phyloP scores from a whole-genome alignment of 2,113 vertebrate genomes.

The Brachyhypopomus gauderio region DNA sequence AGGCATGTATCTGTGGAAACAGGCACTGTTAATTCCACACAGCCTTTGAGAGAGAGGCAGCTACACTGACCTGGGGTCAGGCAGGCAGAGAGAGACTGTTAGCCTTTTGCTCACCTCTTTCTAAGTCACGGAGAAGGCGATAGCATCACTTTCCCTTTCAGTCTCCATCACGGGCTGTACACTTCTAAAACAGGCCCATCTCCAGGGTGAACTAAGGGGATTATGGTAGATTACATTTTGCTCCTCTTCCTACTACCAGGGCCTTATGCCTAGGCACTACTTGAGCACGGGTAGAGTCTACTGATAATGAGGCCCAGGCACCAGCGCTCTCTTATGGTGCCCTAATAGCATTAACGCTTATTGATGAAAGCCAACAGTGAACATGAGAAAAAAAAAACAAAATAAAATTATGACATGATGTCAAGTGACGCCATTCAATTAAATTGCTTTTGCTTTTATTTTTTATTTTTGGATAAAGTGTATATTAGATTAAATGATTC shows the following conservation, averaged over 20 bases:
- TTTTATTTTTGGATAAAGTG: neutral
- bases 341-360: neutral
- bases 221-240: constrained; percentile 72
- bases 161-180: constrained; percentile 69
- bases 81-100: constrained; percentile 69
- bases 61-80: constrained; percentile 64
- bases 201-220: constrained; percentile 71
- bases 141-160: constrained; percentile 71
- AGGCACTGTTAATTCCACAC: constrained; percentile 65
- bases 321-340: neutral
- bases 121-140: constrained; percentile 51
- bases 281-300: neutral
- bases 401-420: neutral
- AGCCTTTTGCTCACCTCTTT: constrained; percentile 70
- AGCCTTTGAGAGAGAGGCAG: constrained; percentile 69
- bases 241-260: constrained; percentile 63
- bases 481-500: neutral
- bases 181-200: constrained; percentile 74
- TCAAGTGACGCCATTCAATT: too few species aligned
- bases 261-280: constrained; percentile 5
- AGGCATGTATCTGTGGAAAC: constrained; percentile 55
- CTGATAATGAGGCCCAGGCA: constrained; percentile 9
- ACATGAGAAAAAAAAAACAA: neutral
- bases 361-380: neutral
- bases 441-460: neutral